phyloP scores from a whole-genome alignment of 2,888 invertebrate genomes.

The Aricia artaxerxes region DNA sequence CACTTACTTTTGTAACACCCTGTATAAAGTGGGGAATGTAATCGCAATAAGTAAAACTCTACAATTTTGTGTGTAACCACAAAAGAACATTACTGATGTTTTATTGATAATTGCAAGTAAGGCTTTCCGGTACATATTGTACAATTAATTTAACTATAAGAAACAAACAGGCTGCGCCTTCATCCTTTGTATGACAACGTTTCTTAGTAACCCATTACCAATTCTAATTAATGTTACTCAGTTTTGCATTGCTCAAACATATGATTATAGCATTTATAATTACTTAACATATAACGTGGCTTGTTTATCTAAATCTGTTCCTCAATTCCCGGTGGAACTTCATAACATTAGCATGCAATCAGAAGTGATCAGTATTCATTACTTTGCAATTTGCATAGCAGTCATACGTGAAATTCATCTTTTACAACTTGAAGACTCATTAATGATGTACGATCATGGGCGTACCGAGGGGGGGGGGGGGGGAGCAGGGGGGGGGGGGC shows the following conservation, averaged over 20 bases:
- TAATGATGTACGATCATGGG: too few relatives aligned
- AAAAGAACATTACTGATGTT: too few relatives aligned
- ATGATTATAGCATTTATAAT: too few relatives aligned
- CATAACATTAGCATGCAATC: neutral
- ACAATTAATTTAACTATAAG: too few relatives aligned
- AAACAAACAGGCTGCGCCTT: neutral
- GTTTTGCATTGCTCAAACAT: neutral
- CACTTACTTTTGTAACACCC: too few relatives aligned
- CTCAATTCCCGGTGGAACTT: neutral
- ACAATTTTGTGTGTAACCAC: too few relatives aligned
- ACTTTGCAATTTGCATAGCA: neutral
- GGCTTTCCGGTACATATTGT: too few relatives aligned
- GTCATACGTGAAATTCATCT: constrained; percentile 5
- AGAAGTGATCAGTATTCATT: constrained; percentile 1
- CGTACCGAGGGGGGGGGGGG: too few relatives aligned
- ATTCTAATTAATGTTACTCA: neutral
- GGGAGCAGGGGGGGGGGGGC: too few relatives aligned
- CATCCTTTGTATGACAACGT: neutral
- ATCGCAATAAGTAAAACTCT: too few relatives aligned
- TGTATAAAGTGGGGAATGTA: neutral
- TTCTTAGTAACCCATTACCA: neutral
- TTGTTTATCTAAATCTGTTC: neutral
- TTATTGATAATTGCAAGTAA: too few relatives aligned
- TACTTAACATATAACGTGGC: neutral
- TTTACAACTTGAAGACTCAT: neutral